Conservation (phyloP, 2,888 invertebrate genomes). For the Sinhomidia bicolor region DNA sequence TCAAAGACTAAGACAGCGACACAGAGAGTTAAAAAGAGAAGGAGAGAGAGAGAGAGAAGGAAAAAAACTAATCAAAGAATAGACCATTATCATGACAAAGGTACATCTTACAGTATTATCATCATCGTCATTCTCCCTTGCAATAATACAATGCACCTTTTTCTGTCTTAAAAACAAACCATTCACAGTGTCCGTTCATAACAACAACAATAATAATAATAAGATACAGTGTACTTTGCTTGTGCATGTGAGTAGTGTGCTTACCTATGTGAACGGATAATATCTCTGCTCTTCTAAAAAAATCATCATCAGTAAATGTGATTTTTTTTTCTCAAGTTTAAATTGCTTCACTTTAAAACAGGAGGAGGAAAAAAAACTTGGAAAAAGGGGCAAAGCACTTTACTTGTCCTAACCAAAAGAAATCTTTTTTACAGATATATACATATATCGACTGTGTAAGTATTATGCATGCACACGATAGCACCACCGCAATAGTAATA, state of each 20-base stretch:
- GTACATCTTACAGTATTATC: constrained; percentile 27
- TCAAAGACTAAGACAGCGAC: constrained; percentile 62
- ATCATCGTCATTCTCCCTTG: constrained; percentile 39
- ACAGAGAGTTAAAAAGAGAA: constrained; percentile 11
- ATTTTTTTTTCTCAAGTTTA: constrained; percentile 21
- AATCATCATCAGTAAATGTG: constrained; percentile 30
- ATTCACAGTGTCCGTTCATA: background rate
- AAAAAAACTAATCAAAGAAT: constrained; percentile 73
- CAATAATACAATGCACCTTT: constrained; percentile 29
- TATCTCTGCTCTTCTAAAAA: constrained; percentile 7
- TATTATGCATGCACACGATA: too few relatives aligned
- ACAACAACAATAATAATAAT: background rate
- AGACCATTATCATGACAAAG: constrained; percentile 66
- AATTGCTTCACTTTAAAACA: constrained; percentile 29
- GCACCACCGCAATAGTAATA: background rate
- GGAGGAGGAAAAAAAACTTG: constrained; percentile 22
- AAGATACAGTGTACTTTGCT: background rate
- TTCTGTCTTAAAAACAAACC: constrained; percentile 5
- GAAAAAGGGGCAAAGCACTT: constrained; percentile 60
- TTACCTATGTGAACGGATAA: background rate
- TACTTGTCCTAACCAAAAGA: constrained; percentile 21
- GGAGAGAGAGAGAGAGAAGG: too few relatives aligned
- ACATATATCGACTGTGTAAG: background rate
- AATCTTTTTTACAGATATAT: too few relatives aligned
- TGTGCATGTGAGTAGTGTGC: background rate